Base-by-base conservation (phyloP, 2,888 invertebrate genomes). In the Zygaena filipendulae region DNA sequence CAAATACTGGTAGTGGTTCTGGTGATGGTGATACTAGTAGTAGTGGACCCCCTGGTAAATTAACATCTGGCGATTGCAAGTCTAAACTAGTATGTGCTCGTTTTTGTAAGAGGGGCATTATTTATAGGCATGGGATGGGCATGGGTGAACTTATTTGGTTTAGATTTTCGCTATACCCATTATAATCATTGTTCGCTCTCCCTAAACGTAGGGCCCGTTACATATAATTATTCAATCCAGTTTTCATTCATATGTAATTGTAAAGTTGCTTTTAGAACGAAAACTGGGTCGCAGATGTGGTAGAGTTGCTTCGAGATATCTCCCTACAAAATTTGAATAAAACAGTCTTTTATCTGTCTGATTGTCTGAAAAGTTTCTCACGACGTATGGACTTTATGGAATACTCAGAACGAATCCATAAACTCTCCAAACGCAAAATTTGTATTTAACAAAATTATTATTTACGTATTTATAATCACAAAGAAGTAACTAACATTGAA, bases 171-270 rank as follows among this genome's bases (percentile, higher is more conserved):
- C 51, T 66, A 66, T 59, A 64, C 45, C 63, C 53, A 66, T 77
- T 71, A 67, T 74, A 47, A n/a, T n/a, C n/a, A n/a, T n/a, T n/a
- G n/a, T n/a, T n/a, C n/a, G 57, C 49, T 52, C 60, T 57, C 74
- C 67, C 67, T 71, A 79, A 16, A 71, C 68, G 43, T 47, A 41
- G 64, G 77, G 72, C 62, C 70, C 66, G 62, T 61, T 64, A 67
- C 63, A 58, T 70, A 75, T 77, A 74, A 67, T 55, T 60, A 75
- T 74, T 59, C 74, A 64, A 67, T 74, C 75, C 75, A 77, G 77
- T 75, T 75, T 70, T 62, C 54, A 72, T 77, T 77, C 72, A 75
- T 66, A 67, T 66, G 59, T 64, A 68, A 71, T 69, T 63, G 66
- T 71, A 58, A 52, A 53, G 50, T 42, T 52, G 57, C 62, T 68